Conservation (phyloP, 2,888 invertebrate species). For the Chaetogeoica ovagalla region DNA sequence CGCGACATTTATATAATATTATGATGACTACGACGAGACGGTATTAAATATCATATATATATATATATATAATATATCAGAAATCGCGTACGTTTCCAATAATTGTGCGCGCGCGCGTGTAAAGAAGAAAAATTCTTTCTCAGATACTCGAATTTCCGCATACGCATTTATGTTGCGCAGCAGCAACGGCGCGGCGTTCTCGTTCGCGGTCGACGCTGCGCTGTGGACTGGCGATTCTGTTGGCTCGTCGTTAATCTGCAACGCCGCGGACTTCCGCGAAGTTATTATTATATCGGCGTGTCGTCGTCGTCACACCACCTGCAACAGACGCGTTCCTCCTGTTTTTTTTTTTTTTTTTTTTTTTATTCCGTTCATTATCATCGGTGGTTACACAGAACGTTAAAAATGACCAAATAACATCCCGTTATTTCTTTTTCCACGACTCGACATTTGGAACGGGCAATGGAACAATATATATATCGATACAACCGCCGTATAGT, state of each 20-base stretch:
- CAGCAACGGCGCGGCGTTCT: no score
- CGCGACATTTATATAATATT: background rate
- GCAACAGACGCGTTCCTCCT: background rate
- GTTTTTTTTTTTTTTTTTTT: no score
- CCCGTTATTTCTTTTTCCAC: background rate
- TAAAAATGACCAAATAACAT: background rate
- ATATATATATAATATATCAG: no score
- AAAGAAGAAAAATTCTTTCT: background rate
- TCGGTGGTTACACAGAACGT: constrained; percentile 10
- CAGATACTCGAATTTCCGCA: background rate
- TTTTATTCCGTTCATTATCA: background rate
- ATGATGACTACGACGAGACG: background rate
- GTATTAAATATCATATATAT: background rate
- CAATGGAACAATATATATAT: background rate
- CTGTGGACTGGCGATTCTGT: no score
- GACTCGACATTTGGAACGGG: background rate
- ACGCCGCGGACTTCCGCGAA: constrained; percentile 20
- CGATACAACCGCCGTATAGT: background rate
- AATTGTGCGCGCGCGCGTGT: background rate
- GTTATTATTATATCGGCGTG: background rate
- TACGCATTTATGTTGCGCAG: no score
- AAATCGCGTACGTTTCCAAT: constrained; percentile 41
- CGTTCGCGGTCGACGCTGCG: no score
- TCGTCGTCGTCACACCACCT: background rate
- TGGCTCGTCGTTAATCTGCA: no score